phyloP scores from a whole-genome alignment of 1,140 invertebrate genomes.

The Cotesia chilonis region DNA sequence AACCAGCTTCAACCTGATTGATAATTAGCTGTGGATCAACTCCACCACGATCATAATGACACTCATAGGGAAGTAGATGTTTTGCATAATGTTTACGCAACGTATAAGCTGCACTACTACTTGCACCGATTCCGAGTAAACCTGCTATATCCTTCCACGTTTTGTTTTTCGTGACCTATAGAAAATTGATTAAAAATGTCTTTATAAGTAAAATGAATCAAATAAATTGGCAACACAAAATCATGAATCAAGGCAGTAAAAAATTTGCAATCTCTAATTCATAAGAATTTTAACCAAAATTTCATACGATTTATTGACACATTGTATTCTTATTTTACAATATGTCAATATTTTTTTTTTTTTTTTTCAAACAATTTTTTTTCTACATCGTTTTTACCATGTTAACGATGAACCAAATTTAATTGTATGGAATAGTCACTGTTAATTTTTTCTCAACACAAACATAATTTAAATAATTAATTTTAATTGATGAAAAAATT shows the following conservation, averaged over 20 bases:
- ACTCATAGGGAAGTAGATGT: constrained; percentile 94
- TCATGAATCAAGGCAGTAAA: constrained; percentile 21
- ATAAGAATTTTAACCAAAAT: constrained; percentile 15
- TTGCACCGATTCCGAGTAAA: constrained; percentile 90
- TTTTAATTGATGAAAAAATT: background rate
- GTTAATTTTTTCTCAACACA: background rate
- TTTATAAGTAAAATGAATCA: background rate
- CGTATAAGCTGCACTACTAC: constrained; percentile 96
- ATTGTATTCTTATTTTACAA: background rate
- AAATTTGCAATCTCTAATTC: constrained; percentile 16
- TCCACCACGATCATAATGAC: constrained; percentile 94
- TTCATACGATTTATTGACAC: background rate
- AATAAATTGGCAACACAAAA: background rate
- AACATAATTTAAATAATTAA: background rate
- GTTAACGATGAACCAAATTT: no score
- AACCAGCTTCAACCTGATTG: constrained; percentile 88
- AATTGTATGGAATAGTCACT: no score
- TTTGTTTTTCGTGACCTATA: constrained; percentile 95
- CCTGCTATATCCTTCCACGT: constrained; percentile 98
- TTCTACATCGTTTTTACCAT: no score
- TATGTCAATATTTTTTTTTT: background rate
- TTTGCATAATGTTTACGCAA: constrained; percentile 97
- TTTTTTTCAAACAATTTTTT: no score
- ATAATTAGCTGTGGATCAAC: constrained; percentile 95
- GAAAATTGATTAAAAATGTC: constrained; percentile 26